Conservation (phyloP, 2,113 vertebrate species). For the rabbit (Oryctolagus cuniculus) region DNA sequence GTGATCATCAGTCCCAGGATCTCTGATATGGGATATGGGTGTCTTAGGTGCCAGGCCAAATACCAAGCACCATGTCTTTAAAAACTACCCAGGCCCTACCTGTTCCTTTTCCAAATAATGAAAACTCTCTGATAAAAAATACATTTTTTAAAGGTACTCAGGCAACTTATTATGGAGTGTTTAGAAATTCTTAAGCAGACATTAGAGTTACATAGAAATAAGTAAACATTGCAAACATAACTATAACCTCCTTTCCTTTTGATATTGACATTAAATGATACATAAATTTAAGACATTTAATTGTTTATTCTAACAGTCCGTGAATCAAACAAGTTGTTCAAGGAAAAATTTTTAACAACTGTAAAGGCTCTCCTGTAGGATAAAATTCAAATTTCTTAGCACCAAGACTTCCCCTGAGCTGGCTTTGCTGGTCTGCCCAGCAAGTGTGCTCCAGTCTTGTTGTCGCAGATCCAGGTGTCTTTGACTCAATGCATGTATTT, state of each 20-base stretch:
- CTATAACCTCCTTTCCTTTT: background rate
- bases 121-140: background rate
- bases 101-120: background rate
- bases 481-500: background rate
- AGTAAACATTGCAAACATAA: background rate
- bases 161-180: background rate
- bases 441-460: background rate
- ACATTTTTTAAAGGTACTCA: background rate
- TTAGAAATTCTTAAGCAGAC: background rate
- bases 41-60: too few relatives aligned
- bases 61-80: too few relatives aligned
- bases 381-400: background rate
- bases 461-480: background rate
- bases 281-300: background rate
- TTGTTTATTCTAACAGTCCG: background rate
- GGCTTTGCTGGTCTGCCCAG: background rate
- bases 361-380: background rate
- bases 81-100: too few relatives aligned
- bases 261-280: background rate
- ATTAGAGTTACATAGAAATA: background rate
- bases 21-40: too few relatives aligned
- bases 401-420: background rate
- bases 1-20: too few relatives aligned
- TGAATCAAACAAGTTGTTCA: background rate
- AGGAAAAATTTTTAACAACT: background rate